Conservation (phyloP, 2,888 invertebrate genomes). For the Elmis aenea region DNA sequence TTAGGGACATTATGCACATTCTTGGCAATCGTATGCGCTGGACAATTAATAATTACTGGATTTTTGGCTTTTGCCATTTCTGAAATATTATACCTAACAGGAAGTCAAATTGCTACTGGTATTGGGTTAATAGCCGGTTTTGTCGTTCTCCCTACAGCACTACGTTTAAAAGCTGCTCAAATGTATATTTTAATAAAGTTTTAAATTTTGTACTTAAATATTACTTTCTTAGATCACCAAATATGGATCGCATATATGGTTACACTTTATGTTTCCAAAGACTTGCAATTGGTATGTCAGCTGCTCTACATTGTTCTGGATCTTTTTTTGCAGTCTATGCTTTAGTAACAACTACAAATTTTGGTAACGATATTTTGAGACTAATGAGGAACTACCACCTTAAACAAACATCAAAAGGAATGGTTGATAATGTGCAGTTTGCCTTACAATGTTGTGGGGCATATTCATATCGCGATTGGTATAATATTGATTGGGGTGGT, state of each 20-base stretch:
- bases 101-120: conserved; percentile 25
- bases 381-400: conserved; percentile 21
- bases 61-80: conserved; percentile 33
- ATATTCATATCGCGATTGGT: conserved; percentile 30
- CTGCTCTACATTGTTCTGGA: conserved; percentile 20
- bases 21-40: conserved; percentile 40
- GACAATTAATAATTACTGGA: conserved; percentile 49
- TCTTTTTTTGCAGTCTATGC: conserved; percentile 13
- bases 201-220: conserved; percentile 1
- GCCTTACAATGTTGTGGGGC: conserved; percentile 33
- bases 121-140: conserved; percentile 27
- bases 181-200: conserved; percentile 16
- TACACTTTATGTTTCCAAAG: conserved; percentile 31
- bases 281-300: conserved; percentile 25
- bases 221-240: conserved; percentile 24
- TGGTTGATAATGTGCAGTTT: conserved; percentile 32
- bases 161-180: conserved; percentile 27
- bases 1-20: conserved; percentile 32
- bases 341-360: conserved; percentile 4
- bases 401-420: conserved; percentile 22
- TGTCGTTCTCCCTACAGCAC: conserved; percentile 29
- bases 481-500: conserved; percentile 22
- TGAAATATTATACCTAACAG: conserved; percentile 24
- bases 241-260: conserved; percentile 25
- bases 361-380: conserved; percentile 12